phyloP scores from a whole-genome alignment of 2,113 vertebrate species.

The Amphiprion percula region DNA sequence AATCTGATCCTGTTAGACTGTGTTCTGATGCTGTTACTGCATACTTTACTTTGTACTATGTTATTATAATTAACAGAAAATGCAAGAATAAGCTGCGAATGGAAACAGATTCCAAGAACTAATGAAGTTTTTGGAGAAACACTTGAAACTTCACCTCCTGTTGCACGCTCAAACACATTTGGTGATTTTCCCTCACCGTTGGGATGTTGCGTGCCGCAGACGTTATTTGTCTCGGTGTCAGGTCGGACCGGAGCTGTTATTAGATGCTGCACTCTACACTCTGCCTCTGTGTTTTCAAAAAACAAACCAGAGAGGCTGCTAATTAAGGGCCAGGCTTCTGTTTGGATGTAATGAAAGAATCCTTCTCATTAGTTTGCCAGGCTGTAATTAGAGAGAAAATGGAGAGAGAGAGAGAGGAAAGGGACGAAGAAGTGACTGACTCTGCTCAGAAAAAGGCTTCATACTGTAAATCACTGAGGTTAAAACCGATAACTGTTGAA shows the following conservation, averaged over 20 bases:
- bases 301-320: slow-evolving; percentile 59
- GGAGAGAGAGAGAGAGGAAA: not conserved
- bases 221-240: slow-evolving; percentile 38
- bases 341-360: slow-evolving; percentile 68
- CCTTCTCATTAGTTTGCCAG: slow-evolving; percentile 69
- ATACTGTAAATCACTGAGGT: slow-evolving; percentile 10
- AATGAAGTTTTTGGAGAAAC: too few relatives aligned
- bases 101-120: not conserved
- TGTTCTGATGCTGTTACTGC: too few relatives aligned
- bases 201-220: not conserved
- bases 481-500: slow-evolving; percentile 1
- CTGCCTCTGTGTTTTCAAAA: slow-evolving; percentile 64
- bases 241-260: slow-evolving; percentile 31
- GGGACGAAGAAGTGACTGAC: slow-evolving; percentile 45
- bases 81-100: not conserved
- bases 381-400: slow-evolving; percentile 68
- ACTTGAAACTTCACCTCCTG: not conserved
- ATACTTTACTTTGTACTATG: too few relatives aligned
- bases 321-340: slow-evolving; percentile 70
- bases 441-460: slow-evolving; percentile 15
- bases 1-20: too few relatives aligned
- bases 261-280: slow-evolving; percentile 23
- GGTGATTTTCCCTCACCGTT: not conserved
- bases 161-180: not conserved
- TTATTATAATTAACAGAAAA: too few relatives aligned